Base-by-base conservation (phyloP, 2,888 invertebrate genomes). In the Sinodicranocentrus sp. region DNA sequence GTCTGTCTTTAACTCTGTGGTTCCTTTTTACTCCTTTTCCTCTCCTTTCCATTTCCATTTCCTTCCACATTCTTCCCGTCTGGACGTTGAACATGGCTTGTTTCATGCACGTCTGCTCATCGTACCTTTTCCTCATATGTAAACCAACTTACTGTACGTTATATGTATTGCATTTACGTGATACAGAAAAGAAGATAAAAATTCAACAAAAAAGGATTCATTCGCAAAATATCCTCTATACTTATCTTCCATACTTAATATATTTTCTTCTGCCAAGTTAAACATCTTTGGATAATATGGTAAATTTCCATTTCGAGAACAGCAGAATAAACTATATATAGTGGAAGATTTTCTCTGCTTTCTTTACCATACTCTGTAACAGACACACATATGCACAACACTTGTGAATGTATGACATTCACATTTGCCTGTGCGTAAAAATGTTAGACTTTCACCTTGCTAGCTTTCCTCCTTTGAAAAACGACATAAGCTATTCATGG, bases 1-100 rank as follows among this genome's bases (percentile, higher is more conserved):
- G 43, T 68, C 57, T 52, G 43, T 67, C 77, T 68, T 77, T 68
- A 67, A 67, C 43, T 68, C 68, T 68, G 77, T 44, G 77, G 77
- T 77, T 77, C 76, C 33, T 52, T 76, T 65, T 28, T 28, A 39
- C 52, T 3, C 6, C 17, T 17, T n/a, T 52, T 52, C 52, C 52
- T 13, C n/a, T 13, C 39, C 13, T 5, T 39, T 5, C 8, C 39
- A 39, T 39, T 39, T n/a, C 3, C 52, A 52, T 5, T 13, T 52
- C 52, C 52, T 17, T 52, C 17, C 10, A 10, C n/a, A 5, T 39
- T 39, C 39, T 39, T 13, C 39, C 13, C 13, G 39, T n/a, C 8
- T 39, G 39, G 39, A 39, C 39, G 39, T 39, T 13, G 6, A n/a
- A n/a, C 39, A 13, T 59, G 48, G 43, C 59, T 59, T 39, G 59